Evolutionary conservation across 2,888 invertebrate species (phyloP).

Genomic region (Encarsia formosa): DNA sequence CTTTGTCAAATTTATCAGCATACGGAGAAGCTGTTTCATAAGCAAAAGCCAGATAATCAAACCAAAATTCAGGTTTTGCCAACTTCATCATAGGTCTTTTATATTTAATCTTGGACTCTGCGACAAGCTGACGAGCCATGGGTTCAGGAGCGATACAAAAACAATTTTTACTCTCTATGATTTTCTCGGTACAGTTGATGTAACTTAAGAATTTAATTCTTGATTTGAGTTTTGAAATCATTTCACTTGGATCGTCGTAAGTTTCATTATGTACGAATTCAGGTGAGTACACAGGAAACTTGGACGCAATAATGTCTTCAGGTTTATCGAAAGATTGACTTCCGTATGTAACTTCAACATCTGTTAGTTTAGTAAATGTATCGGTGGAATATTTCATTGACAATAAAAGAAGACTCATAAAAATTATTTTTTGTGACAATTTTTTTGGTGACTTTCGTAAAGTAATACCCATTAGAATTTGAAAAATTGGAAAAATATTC

Average conservation of each 20-base stretch:
- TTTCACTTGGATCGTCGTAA: neutral
- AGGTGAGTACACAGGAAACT: neutral
- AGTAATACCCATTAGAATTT: neutral
- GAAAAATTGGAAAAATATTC: neutral
- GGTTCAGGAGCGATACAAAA: neutral
- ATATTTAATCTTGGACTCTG: neutral
- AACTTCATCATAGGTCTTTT: neutral
- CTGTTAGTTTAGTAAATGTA: neutral
- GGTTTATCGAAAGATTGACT: neutral
- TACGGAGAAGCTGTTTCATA: conserved; percentile 5
- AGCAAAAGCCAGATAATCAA: conserved; percentile 2
- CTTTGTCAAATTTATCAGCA: conserved; percentile 1
- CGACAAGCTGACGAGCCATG: neutral
- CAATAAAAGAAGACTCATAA: neutral
- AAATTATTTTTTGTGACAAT: neutral
- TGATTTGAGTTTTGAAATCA: neutral
- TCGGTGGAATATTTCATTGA: neutral
- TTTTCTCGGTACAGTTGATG: neutral
- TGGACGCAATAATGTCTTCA: neutral
- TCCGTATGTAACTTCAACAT: neutral
- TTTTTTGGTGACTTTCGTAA: neutral
- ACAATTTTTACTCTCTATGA: neutral
- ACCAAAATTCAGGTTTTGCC: neutral
- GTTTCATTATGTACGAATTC: neutral
- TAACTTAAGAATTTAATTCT: neutral